Evolutionary conservation across 2,888 invertebrate species (phyloP).

Genomic region (Pemphredon lugubris): DNA sequence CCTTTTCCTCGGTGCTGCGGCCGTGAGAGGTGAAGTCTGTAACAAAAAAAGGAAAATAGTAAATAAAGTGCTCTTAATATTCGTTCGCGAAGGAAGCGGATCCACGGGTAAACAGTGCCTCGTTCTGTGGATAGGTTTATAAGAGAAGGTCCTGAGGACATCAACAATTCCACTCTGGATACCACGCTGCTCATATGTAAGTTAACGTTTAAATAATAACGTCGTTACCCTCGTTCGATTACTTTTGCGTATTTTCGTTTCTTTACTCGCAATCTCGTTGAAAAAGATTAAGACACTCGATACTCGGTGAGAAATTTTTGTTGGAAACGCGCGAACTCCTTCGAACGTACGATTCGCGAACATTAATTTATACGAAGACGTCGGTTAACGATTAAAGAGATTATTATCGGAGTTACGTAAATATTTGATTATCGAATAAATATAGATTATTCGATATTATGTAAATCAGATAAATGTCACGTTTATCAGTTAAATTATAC

Average conservation of each 20-base stretch:
- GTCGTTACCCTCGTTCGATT: not conserved
- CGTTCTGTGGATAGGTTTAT: constrained; percentile 77
- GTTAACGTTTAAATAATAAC: too few relatives aligned
- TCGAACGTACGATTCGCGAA: too few relatives aligned
- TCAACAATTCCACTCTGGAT: constrained; percentile 78
- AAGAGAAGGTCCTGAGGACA: constrained; percentile 76
- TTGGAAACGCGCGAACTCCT: too few relatives aligned
- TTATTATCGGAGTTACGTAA: too few relatives aligned
- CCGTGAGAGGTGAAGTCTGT: constrained; percentile 54
- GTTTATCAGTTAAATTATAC: too few relatives aligned
- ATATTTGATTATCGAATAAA: too few relatives aligned
- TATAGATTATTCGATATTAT: too few relatives aligned
- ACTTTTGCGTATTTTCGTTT: constrained; percentile 2
- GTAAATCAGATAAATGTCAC: too few relatives aligned
- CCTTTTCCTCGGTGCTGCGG: constrained; percentile 13
- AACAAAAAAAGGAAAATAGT: constrained; percentile 17
- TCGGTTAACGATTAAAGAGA: too few relatives aligned
- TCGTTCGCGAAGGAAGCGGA: constrained; percentile 17
- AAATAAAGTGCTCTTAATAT: constrained; percentile 43
- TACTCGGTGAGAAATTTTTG: too few relatives aligned
- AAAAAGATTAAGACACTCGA: too few relatives aligned
- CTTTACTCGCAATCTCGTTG: not conserved
- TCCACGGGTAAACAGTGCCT: constrained; percentile 71
- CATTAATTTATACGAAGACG: too few relatives aligned
- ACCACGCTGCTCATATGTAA: constrained; percentile 79